A percentile compares a stretch with the other conserved stretches of the same genome.
Evolutionary conservation across 2,113 vertebrate genomes (phyloP).

Genomic region (Phocoena sinus): DNA sequence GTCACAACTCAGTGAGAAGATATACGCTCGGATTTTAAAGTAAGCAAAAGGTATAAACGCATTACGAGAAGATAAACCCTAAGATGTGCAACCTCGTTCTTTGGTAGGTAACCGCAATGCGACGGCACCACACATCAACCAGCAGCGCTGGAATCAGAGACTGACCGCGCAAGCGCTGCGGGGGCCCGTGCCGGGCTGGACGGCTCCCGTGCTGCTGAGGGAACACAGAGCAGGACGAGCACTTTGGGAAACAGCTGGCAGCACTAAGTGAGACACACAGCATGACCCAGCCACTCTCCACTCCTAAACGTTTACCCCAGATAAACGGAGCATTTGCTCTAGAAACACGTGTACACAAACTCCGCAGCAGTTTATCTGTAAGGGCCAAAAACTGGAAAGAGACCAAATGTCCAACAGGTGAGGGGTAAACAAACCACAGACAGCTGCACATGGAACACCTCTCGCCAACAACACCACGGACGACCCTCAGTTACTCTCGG

Average conservation of each 20-base stretch:
- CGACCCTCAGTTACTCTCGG: rapidly evolving
- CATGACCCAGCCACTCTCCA: neutral
- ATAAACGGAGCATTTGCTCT: neutral
- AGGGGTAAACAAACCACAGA: neutral
- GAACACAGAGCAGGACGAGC: too few relatives aligned
- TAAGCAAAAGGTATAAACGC: neutral
- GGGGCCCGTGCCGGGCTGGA: too few relatives aligned
- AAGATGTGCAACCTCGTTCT: neutral
- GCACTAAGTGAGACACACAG: neutral
- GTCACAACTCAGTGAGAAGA: neutral
- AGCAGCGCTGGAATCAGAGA: neutral
- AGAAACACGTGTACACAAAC: neutral
- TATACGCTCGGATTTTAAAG: neutral
- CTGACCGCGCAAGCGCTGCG: neutral
- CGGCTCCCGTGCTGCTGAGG: rapidly evolving
- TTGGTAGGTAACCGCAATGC: too few relatives aligned
- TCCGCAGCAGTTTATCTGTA: neutral
- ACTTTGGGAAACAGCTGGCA: neutral
- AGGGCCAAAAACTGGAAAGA: neutral
- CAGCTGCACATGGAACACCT: too few relatives aligned
- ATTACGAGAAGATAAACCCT: neutral
- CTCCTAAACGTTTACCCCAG: neutral
- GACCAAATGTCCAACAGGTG: neutral
- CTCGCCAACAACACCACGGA: rapidly evolving
- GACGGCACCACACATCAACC: rapidly evolving